Conservation (phyloP, 2,797 vertebrate genomes). For the Chiloscyllium punctatum region DNA sequence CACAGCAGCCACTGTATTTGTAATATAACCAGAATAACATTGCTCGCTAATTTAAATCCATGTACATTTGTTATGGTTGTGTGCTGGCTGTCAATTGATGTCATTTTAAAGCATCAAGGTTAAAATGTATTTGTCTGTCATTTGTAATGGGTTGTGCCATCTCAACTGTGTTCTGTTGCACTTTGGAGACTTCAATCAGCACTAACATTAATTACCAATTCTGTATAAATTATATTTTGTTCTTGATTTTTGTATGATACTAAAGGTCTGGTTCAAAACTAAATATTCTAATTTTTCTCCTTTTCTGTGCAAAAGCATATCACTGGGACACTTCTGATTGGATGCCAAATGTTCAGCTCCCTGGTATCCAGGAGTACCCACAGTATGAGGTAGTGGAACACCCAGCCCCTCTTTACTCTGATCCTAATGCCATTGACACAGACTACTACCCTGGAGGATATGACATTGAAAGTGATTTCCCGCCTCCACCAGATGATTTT, state of each 20-base stretch:
- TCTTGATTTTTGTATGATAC: conserved; percentile 40
- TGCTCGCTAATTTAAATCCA: not conserved
- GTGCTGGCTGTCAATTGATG: conserved; percentile 2
- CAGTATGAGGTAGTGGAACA: conserved; percentile 90
- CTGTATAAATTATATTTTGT: not conserved
- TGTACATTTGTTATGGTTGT: not conserved
- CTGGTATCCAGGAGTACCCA: conserved; percentile 95
- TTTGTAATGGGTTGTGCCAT: conserved; percentile 10
- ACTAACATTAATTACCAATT: conserved; percentile 21
- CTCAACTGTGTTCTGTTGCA: not conserved
- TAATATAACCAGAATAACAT: conserved; percentile 30
- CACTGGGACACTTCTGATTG: conserved; percentile 99
- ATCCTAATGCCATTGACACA: conserved; percentile 84
- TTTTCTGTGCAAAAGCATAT: conserved; percentile 66
- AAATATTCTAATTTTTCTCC: conserved; percentile 24
- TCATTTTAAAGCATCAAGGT: conserved; percentile 7
- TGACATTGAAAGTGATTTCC: conserved; percentile 95
- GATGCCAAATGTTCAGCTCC: conserved; percentile 95
- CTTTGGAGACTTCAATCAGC: not conserved
- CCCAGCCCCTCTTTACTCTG: conserved; percentile 76
- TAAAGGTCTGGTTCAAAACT: conserved; percentile 36
- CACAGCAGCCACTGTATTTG: not conserved
- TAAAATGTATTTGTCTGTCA: not conserved
- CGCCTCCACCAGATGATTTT: conserved; percentile 89
- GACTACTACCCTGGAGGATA: conserved; percentile 97